phyloP scores from a whole-genome alignment of 1,140 invertebrate species.

The Lepidotrigona ventralis region DNA sequence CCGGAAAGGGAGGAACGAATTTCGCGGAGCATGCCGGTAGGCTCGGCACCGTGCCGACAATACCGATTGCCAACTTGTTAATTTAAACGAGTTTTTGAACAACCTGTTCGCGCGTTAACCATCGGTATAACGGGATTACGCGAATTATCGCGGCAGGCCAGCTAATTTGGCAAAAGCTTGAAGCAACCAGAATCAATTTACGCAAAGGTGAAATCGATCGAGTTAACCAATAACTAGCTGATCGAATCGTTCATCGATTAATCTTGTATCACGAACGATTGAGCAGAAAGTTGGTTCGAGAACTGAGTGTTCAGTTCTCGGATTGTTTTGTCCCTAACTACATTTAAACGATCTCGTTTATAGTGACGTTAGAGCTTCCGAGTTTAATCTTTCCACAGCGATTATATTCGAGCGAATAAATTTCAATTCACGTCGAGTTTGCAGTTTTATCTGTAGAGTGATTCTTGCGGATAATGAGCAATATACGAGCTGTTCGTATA shows the following conservation, averaged over 20 bases:
- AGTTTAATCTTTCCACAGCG: too few relatives aligned
- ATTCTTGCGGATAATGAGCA: too few relatives aligned
- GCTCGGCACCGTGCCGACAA: not conserved
- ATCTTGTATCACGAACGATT: not conserved
- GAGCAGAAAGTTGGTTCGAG: not conserved
- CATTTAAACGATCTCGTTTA: too few relatives aligned
- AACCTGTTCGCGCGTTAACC: constrained; percentile 10
- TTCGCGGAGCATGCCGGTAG: not conserved
- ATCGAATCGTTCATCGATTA: not conserved
- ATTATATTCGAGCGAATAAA: too few relatives aligned
- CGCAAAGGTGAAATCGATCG: too few relatives aligned
- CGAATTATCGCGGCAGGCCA: not conserved
- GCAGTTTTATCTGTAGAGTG: too few relatives aligned
- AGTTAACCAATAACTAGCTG: not conserved
- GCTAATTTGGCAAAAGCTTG: not conserved
- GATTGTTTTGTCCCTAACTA: not conserved
- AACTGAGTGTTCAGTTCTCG: not conserved
- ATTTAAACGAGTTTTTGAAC: constrained; percentile 18
- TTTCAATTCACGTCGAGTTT: too few relatives aligned
- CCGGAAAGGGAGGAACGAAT: constrained; percentile 20
- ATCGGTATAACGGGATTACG: not conserved
- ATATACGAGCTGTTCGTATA: too few relatives aligned
- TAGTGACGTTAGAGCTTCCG: too few relatives aligned
- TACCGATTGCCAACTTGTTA: not conserved
- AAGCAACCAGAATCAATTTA: constrained; percentile 5